Evolutionary conservation across 2,113 vertebrate species (phyloP), one percentile per base, ranked within the genome.

Genomic region (Tenebrosternarchus preto): DNA sequence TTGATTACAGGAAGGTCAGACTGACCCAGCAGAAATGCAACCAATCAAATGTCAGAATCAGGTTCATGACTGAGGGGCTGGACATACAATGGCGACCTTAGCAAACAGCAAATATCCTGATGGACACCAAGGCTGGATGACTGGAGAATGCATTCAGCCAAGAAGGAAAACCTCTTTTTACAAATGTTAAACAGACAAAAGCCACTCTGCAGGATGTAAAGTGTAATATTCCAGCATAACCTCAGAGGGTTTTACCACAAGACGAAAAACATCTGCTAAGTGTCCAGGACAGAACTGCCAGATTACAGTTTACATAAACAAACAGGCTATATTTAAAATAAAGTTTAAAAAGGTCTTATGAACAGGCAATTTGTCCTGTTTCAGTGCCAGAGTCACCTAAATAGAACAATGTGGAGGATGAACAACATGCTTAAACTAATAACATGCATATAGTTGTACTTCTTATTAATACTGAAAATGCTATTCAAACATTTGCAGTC

Each of bases 241-340:
- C 43, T 50, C 43, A 50, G 43, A 11, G 43, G 43, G 43, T 50
- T 36, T 50, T 50, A 50, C 43, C 43, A 50, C 43, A 50, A 50
- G 43, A 50, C 12, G 43, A 50, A 50, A 50, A 50, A 50, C 43
- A 50, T 50, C 25, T 31, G 3, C 0, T 29, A 53, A 71, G 25
- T 17, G n/a, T 69, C 36, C 4, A 9, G 68, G 25, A 50, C 27
- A 31, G 17, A 56, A 29, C 9, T 20, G 20, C 17, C 29, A 72
- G 55, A 73, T 56, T 73, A 56, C 70, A 56, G 70, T 50, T 50
- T 50, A 50, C 43, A 50, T 50, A 50, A 50, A 15, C 43, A 50
- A 50, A 50, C 1, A 50, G 43, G 43, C 43, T 50, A 50, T 50
- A 50, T 15, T 50, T 50, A 50, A 50, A 50, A 50, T 15, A 50